These are phyloP conservation scores for Cercopithecus hamlyni DNA, from an alignment of 2,797 vertebrate genomes.

Conservation along the genomic window DNA sequence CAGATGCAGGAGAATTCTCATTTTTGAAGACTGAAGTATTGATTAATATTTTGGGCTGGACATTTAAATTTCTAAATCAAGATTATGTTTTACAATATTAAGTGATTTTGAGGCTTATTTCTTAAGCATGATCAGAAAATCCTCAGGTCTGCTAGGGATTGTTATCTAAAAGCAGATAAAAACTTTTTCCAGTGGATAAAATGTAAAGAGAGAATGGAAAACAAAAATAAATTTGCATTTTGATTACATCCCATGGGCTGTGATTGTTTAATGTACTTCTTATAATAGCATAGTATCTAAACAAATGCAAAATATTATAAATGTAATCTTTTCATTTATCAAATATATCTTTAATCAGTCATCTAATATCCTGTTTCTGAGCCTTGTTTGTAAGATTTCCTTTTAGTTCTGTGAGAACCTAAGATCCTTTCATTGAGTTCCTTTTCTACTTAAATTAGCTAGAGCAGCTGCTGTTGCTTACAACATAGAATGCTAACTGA, in stretches of 20 bases:
- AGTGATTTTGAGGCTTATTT: not conserved
- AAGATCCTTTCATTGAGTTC: not conserved
- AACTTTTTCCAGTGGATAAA: not conserved
- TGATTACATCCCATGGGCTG: not conserved
- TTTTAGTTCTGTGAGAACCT: not conserved
- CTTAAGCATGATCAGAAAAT: not conserved
- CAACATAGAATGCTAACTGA: not conserved
- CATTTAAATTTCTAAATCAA: not conserved
- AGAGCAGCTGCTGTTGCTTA: not conserved
- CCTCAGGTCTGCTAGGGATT: not conserved
- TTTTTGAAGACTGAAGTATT: not conserved
- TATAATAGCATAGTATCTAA: not conserved
- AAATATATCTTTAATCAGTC: not conserved
- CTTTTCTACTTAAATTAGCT: not conserved
- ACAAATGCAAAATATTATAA: not conserved
- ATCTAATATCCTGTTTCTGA: not conserved
- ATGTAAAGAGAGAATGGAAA: not conserved
- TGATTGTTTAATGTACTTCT: not conserved
- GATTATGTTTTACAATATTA: not conserved
- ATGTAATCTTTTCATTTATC: not conserved
- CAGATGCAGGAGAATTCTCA: not conserved
- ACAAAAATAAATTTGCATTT: constrained; percentile 23
- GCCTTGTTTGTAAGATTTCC: not conserved
- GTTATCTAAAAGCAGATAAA: not conserved
- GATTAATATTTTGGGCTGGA: not conserved